Evolutionary conservation across 2,797 vertebrate genomes (phyloP).

Genomic region (Poeciliopsis gracilis): DNA sequence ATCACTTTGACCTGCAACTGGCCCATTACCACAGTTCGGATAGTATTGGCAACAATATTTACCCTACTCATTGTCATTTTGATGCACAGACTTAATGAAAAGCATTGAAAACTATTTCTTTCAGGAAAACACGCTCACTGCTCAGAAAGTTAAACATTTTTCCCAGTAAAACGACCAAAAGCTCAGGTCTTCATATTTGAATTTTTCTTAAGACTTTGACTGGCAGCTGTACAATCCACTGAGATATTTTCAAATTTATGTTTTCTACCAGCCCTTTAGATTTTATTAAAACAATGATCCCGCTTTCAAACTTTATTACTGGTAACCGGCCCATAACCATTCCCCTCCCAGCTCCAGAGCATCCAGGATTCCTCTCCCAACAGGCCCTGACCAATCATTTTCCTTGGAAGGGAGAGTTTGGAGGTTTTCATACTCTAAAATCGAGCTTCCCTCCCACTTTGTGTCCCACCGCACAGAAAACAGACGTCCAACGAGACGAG

Average conservation of each 20-base stretch:
- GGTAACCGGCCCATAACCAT: neutral
- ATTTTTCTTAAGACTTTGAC: neutral
- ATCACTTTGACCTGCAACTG: neutral
- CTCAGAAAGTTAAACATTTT: no score
- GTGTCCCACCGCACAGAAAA: constrained; percentile 54
- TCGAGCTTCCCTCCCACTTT: constrained; percentile 49
- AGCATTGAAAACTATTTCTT: neutral
- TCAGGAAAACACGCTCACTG: neutral
- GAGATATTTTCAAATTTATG: neutral
- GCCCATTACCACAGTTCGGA: neutral
- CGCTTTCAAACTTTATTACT: neutral
- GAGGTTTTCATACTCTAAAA: constrained; percentile 70
- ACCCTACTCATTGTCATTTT: neutral
- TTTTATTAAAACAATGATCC: neutral
- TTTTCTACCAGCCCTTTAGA: neutral
- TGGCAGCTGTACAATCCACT: neutral
- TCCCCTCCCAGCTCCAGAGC: constrained; percentile 19
- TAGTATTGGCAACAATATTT: neutral
- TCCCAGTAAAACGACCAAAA: neutral
- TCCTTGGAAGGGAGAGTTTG: constrained; percentile 75
- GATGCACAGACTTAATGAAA: neutral
- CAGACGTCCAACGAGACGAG: constrained; percentile 55
- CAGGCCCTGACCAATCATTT: constrained; percentile 67
- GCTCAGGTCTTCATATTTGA: neutral
- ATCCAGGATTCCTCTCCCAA: constrained; percentile 38